Base-by-base conservation (phyloP, 30 jellyfish, hydroid and myxozoan species). In the Cassiopea xamachana region DNA sequence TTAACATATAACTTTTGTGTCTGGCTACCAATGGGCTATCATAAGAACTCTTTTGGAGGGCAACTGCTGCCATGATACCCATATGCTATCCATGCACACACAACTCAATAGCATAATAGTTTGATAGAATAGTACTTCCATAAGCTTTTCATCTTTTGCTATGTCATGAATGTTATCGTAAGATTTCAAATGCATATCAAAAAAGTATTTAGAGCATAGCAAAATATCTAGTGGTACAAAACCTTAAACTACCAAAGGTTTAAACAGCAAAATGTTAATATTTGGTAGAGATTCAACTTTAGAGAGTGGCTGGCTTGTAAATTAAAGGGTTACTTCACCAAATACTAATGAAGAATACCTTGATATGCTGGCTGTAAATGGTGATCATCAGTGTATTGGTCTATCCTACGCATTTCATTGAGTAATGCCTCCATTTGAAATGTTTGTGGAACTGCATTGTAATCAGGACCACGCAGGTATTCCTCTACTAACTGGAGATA, bases 361-460 rank as follows among this genome's bases (percentile, higher is more conserved):
- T 48, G 80, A 78, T 19, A 75, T 7, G 58, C 71, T 43, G 94
- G 94, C 3, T 58, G 78, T 70, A 76, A 62, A 48, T 64, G 80
- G 15, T 64, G 8, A 2, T 64, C 27, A 9, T 17, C 74, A 64
- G 27, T 27, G 2, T 9, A 27, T 58, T 55, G 80, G 48, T 80
- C 96, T 6, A 89, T 89, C 44, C 64, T 84, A 1, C 60, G 92
- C 96, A 89, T 89, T 62, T 91, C 97, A 70, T 76, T 48, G 3
- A 91, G 92, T 67, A 91, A 68, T 39, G 59, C 77, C 48, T 77
- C 94, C 97, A 91, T 91, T 81, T 87, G 89, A 77, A 91, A 91
- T 45, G 97, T 75, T 58, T 84, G 94, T 27, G 94, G 97, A 7
- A 83, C 92, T 7, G 87, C 87, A 47, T 79, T 74, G 83, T 87